phyloP scores from a whole-genome alignment of 2,888 invertebrate genomes.

The Drosophila seclusa region DNA sequence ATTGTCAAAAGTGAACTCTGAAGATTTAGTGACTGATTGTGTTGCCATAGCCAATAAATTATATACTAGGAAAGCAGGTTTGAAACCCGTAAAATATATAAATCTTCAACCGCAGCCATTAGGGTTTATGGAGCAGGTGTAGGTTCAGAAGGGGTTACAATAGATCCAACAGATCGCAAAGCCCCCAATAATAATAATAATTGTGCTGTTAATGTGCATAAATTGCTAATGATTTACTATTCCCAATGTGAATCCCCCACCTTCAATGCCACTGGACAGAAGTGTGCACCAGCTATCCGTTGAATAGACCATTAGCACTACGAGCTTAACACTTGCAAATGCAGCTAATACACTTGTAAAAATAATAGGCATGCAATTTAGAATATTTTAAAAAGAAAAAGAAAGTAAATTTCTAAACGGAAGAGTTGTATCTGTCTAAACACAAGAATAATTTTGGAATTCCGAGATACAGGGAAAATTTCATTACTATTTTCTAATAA shows the following conservation, averaged over 20 bases:
- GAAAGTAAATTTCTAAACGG: background rate
- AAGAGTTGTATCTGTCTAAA: background rate
- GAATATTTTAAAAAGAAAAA: background rate
- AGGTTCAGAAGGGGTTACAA: background rate
- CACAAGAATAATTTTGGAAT: background rate
- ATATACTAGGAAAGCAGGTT: background rate
- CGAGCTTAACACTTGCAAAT: slow-evolving; percentile 22
- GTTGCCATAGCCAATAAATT: rapidly evolving
- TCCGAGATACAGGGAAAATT: too few species aligned
- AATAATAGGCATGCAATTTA: background rate
- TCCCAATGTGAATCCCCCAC: slow-evolving; percentile 8
- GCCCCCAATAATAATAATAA: background rate
- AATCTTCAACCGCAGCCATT: background rate
- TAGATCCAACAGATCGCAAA: background rate
- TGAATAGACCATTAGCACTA: slow-evolving; percentile 6
- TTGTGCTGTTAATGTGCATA: background rate
- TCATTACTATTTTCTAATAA: background rate
- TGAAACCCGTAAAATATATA: background rate
- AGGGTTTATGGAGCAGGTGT: background rate
- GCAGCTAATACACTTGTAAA: slow-evolving; percentile 10
- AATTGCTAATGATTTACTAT: background rate
- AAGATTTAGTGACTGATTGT: background rate
- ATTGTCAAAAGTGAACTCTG: background rate
- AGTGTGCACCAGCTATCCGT: slow-evolving; percentile 4
- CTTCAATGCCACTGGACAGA: slow-evolving; percentile 14